phyloP scores from a whole-genome alignment of 2,797 vertebrate species.

The Borostomias antarcticus region DNA sequence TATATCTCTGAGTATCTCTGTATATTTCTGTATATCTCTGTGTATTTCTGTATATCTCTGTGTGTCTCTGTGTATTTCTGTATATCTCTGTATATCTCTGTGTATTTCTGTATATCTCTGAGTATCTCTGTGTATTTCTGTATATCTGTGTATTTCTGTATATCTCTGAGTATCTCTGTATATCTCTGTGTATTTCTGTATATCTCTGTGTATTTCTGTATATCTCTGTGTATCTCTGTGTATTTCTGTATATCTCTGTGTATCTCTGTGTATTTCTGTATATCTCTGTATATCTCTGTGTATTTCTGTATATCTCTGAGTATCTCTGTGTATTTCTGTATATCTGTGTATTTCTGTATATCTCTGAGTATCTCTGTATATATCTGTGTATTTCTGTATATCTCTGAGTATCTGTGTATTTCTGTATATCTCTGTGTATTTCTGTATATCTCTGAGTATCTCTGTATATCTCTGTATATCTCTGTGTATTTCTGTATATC shows the following conservation, averaged over 20 bases:
- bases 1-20: too few relatives aligned
- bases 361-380: background rate
- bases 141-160: background rate
- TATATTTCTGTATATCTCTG: background rate
- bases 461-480: background rate
- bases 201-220: background rate
- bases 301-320: background rate
- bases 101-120: background rate
- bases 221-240: background rate
- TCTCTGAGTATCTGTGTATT: background rate
- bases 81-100: background rate
- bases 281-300: too few relatives aligned
- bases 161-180: too few relatives aligned
- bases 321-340: background rate
- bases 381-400: background rate
- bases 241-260: background rate
- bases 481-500: background rate
- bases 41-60: background rate
- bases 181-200: too few relatives aligned
- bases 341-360: background rate
- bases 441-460: too few relatives aligned
- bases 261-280: too few relatives aligned
- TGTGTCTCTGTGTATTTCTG: background rate
- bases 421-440: background rate
- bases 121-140: background rate